These are phyloP conservation scores for Epistrophe grossulariae DNA, from an alignment of 2,888 invertebrate species.

Conservation along the genomic window DNA sequence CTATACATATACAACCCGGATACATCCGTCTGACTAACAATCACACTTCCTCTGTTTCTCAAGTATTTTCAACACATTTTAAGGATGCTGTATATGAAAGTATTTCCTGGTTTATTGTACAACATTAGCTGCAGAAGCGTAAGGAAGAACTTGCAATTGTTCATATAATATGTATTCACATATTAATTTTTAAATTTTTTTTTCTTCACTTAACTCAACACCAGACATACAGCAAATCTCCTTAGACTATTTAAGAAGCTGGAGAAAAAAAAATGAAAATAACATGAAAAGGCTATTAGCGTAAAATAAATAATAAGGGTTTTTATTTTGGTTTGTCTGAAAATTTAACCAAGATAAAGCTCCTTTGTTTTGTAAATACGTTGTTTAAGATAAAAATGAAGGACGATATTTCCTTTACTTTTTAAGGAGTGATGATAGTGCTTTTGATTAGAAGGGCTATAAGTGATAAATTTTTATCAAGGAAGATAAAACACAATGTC, in stretches of 20 bases:
- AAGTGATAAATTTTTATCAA: background rate
- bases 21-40: background rate
- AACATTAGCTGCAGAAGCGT: background rate
- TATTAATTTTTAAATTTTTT: background rate
- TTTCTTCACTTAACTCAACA: background rate
- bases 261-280: background rate
- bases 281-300: background rate
- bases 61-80: background rate
- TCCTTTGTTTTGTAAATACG: background rate
- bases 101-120: conserved; percentile 1
- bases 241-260: background rate
- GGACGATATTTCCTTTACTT: background rate
- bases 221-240: background rate
- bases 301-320: conserved; percentile 13
- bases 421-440: background rate
- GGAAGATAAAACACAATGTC: too few species aligned
- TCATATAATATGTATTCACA: conserved; percentile 7
- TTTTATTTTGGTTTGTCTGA: background rate
- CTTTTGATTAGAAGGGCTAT: background rate
- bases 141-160: conserved; percentile 2
- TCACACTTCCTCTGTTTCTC: background rate
- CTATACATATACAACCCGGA: background rate
- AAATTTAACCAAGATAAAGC: background rate
- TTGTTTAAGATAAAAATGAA: background rate
- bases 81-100: background rate